phyloP scores from a whole-genome alignment of 2,797 vertebrate genomes.

The Onychomys torridus region DNA sequence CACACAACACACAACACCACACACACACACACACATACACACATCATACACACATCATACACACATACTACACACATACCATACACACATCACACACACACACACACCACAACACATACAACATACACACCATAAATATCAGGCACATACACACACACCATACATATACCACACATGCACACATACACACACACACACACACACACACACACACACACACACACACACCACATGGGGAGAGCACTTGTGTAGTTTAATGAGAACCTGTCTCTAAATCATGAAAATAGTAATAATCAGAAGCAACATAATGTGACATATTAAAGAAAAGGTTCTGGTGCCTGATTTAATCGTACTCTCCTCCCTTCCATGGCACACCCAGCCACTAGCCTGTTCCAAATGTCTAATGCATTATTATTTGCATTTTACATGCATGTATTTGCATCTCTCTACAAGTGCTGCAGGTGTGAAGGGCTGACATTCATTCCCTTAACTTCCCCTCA shows the following conservation, averaged over 20 bases:
- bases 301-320: not conserved
- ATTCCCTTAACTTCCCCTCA: too few species aligned
- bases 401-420: not conserved
- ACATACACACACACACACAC: not conserved
- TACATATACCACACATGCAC: too few species aligned
- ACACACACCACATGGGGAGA: too few species aligned
- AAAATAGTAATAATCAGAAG: not conserved
- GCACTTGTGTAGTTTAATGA: not conserved
- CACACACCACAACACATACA: too few species aligned
- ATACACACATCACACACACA: not conserved
- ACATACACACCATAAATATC: not conserved
- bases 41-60: too few species aligned
- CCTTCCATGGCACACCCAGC: accelerated
- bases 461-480: not conserved
- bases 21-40: not conserved
- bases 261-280: not conserved
- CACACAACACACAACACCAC: too few species aligned
- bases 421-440: accelerated
- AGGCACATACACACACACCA: too few species aligned
- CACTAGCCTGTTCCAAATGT: not conserved
- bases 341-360: not conserved
- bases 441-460: not conserved
- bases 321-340: not conserved
- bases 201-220: not conserved
- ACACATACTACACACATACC: not conserved